Evolutionary conservation across 2,888 invertebrate genomes (phyloP), one percentile per base, ranked within the genome.

Genomic region (Drosophila pseudotalamancana): DNA sequence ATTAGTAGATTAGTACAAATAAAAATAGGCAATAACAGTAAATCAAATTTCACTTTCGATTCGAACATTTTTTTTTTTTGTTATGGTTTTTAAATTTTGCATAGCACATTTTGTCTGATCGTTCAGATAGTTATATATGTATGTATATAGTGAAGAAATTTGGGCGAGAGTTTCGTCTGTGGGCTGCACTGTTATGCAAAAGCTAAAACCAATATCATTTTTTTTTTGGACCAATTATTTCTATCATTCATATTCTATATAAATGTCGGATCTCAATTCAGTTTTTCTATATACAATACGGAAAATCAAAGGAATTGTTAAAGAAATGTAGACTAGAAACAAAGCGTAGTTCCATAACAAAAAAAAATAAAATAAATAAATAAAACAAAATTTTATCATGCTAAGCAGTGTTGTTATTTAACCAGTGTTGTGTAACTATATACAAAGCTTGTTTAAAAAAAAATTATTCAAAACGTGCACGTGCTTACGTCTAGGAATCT

Each of bases 21-120:
- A 3, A 37, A 37, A 39, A 74, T 51, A 48, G 14, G 19, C 46
- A 45, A 46, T 40, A 11, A 25, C 27, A 72, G 11, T 42, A 53
- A 49, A 29, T 51, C 19, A 55, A 53, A 43, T 37, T 48, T 16
- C 39, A 65, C 49, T 65, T 74, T 55, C 32, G 49, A 77, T 34
- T 35, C 8, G 29, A 27, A 31, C 14, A 18, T 46, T 56, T 9
- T 21, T 37, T 37, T 9, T 21, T 62, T 81, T 84, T 19, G 32
- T 39, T 37, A 25, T 61, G 64, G 77, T 64, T 72, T n/a, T 79
- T 48, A 29, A 51, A 50, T 74, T 81, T 85, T 82, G 79, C 71
- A 82, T 74, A 65, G 46, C 57, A 54, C 57, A 54, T 9, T 25
- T 11, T n/a, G 42, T 39, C 12, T 9, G 25, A 25, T 6, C 6